These are phyloP conservation scores for Lasioglossum vierecki DNA, from an alignment of 2,888 invertebrate species.

Conservation along the genomic window DNA sequence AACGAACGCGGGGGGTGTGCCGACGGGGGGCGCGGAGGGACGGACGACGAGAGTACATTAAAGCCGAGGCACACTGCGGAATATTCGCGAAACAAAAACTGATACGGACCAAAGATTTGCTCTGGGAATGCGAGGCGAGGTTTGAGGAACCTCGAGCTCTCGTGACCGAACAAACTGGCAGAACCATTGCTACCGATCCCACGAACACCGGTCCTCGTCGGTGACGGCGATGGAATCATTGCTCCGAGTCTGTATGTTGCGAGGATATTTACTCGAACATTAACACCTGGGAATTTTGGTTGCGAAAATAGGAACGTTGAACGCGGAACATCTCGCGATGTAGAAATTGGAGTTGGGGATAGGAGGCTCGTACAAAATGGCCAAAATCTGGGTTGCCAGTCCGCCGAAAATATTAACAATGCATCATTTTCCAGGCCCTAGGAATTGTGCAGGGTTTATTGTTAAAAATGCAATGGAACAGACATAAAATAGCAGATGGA, in stretches of 20 bases:
- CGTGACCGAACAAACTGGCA: not conserved
- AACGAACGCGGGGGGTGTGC: not conserved
- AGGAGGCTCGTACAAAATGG: not conserved
- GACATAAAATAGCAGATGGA: not conserved
- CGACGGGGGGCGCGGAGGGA: not conserved
- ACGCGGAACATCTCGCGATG: not conserved
- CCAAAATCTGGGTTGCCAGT: not conserved
- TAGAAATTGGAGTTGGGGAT: not conserved
- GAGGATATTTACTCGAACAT: not conserved
- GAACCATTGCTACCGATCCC: not conserved
- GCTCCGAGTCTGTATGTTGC: not conserved
- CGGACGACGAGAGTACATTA: constrained; percentile 31
- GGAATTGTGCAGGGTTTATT: not conserved
- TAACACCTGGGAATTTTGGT: constrained; percentile 1
- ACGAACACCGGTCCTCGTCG: not conserved
- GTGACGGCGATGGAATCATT: not conserved
- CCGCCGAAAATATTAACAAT: not conserved
- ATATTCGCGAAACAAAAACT: constrained; percentile 54
- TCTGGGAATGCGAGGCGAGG: constrained; percentile 13
- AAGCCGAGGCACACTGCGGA: constrained; percentile 31
- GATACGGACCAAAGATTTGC: constrained; percentile 46
- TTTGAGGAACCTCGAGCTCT: not conserved
- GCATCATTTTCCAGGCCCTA: not conserved
- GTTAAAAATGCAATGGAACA: not conserved
- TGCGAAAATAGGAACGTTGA: not conserved